Evolutionary conservation across 2,888 invertebrate species (phyloP).

Genomic region (Notocelia uddmanniana): DNA sequence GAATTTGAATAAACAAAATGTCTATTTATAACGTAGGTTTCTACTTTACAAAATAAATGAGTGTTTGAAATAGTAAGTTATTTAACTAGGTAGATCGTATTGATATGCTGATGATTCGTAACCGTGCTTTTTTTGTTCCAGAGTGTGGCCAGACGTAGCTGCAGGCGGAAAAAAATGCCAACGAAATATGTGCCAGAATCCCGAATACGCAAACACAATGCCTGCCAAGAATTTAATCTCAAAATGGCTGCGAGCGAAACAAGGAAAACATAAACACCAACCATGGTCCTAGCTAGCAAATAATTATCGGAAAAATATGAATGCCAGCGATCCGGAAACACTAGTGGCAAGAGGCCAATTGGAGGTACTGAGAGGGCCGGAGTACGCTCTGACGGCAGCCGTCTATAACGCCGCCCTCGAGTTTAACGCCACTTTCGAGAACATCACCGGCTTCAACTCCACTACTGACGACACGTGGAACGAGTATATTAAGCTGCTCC

Average conservation of each 20-base stretch:
- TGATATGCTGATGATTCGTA: neutral
- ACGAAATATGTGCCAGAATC: conserved; percentile 75
- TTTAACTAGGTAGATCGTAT: neutral
- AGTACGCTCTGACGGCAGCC: conserved; percentile 65
- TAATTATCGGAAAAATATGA: conserved; percentile 80
- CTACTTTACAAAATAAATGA: neutral
- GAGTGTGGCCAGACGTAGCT: conserved; percentile 61
- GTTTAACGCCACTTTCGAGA: conserved; percentile 72
- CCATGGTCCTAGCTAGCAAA: conserved; percentile 77
- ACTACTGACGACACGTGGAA: conserved; percentile 75
- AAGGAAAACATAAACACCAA: conserved; percentile 80
- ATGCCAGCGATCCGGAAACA: conserved; percentile 73
- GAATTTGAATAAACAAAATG: conserved; percentile 12
- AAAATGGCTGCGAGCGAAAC: conserved; percentile 81
- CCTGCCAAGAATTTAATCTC: conserved; percentile 82
- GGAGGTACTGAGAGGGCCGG: conserved; percentile 70
- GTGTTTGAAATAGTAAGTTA: neutral
- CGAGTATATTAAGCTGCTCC: conserved; percentile 77
- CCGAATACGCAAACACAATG: conserved; percentile 75
- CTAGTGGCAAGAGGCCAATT: conserved; percentile 79
- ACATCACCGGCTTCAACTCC: conserved; percentile 64
- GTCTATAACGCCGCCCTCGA: conserved; percentile 68
- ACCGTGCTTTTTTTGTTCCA: conserved; percentile 64
- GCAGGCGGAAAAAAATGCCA: conserved; percentile 68
- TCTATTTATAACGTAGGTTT: neutral